Base-by-base conservation (phyloP, 2,113 vertebrate genomes). In the Pimephales promelas region DNA sequence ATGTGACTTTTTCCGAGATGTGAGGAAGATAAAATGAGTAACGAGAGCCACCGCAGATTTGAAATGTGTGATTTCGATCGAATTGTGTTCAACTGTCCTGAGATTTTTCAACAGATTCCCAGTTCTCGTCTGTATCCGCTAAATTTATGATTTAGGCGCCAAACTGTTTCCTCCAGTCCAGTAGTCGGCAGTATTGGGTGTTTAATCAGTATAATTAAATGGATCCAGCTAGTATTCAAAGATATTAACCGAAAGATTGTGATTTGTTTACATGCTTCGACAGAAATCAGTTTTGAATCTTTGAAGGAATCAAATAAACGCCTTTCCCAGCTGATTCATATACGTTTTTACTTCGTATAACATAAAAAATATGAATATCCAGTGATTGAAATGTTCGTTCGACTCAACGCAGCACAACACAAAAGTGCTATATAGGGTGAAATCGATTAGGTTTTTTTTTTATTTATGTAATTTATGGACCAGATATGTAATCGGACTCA, bases 391-490 rank as follows among this genome's bases (percentile, higher is more conserved):
- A 81, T 47, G 26, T 54, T 26, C 22, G 22, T 66, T n/a, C n/a
- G n/a, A 34, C 59, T 81, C 77, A 43, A 43, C 6, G 10, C 83
- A 24, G 73, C 78, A 66, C 80, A 52, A 68, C 47, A 71, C 49
- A 61, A 68, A 74, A 59, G 81, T 85, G 81, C 76, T 85, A 56
- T 82, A 79, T 56, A 71, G 59, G 59, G 83, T 83, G 22, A 80
- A 87, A 56, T 87, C 45, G 5, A 54, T 84, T 80, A 0, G 24
- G 1, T 52, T 52, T 81, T 84, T 73, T 85, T 88, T 93, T 92
- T 86, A 95, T 94, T 94, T 95, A 94, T 95, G 92, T 95, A 93
- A 95, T 95, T 95, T 95, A 95, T 95, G 93, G 93, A 94, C 93
- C 94, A 95, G 92, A 91, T 93, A 92, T 85, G 72, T 93, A 87